phyloP scores from a whole-genome alignment of 2,113 vertebrate genomes.

The Meles meles region DNA sequence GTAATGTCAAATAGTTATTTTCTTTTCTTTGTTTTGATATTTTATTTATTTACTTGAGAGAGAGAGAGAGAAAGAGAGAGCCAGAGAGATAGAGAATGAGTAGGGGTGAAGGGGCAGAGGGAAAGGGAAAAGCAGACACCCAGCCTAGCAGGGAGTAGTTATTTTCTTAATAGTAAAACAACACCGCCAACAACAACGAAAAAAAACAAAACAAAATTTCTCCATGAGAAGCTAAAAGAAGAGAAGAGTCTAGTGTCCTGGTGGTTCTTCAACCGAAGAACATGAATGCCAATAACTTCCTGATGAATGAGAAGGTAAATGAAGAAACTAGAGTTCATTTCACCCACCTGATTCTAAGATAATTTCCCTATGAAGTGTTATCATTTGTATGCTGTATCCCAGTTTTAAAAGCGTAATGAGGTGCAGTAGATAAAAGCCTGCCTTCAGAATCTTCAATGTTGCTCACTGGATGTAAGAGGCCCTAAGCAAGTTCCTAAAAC shows the following conservation, averaged over 20 bases:
- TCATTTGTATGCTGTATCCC: background rate
- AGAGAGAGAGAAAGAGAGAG: no score
- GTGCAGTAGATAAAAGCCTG: background rate
- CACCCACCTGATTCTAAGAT: background rate
- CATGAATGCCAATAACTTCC: background rate
- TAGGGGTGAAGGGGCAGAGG: background rate
- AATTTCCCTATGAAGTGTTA: background rate
- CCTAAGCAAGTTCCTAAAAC: background rate
- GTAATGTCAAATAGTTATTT: background rate
- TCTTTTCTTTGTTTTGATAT: background rate
- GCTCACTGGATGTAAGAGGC: background rate
- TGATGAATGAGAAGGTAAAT: background rate
- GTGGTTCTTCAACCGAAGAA: background rate
- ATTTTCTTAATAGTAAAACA: constrained; percentile 22
- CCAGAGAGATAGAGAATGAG: background rate
- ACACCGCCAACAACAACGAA: background rate
- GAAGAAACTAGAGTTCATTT: background rate
- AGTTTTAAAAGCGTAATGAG: background rate
- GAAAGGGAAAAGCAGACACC: background rate
- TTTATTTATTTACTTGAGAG: background rate
- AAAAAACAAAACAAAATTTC: background rate
- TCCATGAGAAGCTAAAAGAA: background rate
- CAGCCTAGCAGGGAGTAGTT: background rate
- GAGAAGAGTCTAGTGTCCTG: background rate
- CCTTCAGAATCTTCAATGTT: background rate